phyloP scores from a whole-genome alignment of 2,797 vertebrate species.

The Sebastes melanostomus region DNA sequence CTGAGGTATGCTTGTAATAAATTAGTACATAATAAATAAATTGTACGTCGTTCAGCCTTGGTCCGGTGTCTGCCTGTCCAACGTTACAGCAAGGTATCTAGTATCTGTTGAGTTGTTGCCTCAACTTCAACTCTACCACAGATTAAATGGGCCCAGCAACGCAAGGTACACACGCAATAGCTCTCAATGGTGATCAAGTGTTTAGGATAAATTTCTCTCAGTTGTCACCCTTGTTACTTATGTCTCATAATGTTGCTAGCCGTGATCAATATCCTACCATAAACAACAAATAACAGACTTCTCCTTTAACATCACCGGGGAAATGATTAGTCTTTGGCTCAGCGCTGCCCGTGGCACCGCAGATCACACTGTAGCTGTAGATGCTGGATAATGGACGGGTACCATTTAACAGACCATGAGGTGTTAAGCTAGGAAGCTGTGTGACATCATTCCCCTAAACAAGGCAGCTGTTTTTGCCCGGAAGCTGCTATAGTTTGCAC shows the following conservation, averaged over 20 bases:
- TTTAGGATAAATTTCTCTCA: slow-evolving; percentile 1
- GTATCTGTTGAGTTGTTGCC: too few relatives aligned
- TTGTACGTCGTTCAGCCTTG: not conserved
- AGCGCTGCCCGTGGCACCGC: not conserved
- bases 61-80: too few relatives aligned
- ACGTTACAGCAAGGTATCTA: too few relatives aligned
- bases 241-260: not conserved
- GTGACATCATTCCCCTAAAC: not conserved
- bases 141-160: not conserved
- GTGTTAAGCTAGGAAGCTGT: not conserved
- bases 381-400: not conserved
- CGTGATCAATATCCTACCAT: not conserved
- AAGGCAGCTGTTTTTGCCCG: slow-evolving; percentile 3
- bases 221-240: not conserved
- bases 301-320: not conserved
- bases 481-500: not conserved
- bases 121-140: not conserved
- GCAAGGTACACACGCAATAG: not conserved
- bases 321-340: not conserved
- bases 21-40: not conserved
- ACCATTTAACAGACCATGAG: not conserved
- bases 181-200: slow-evolving; percentile 3
- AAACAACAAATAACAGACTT: slow-evolving; percentile 5
- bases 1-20: not conserved
- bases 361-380: not conserved